Conservation (phyloP, 2,888 invertebrate species). For the Amorpha juglandis region DNA sequence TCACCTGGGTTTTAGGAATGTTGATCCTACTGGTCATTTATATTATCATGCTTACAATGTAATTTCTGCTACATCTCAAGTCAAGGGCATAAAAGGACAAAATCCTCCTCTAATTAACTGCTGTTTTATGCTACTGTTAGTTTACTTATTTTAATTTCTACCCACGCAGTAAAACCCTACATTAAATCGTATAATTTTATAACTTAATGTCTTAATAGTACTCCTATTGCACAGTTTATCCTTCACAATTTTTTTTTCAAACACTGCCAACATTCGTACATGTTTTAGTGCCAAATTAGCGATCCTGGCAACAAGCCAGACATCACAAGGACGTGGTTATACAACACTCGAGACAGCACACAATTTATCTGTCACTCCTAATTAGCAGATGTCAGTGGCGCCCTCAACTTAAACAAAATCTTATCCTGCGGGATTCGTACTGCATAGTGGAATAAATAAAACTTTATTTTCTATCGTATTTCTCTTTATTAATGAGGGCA, state of each 20-base stretch:
- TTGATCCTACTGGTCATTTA: no score
- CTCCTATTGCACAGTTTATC: not conserved
- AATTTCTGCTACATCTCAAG: no score
- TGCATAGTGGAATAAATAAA: not conserved
- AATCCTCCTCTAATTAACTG: no score
- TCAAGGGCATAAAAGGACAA: no score
- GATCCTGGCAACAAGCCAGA: constrained; percentile 20
- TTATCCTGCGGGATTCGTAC: constrained; percentile 16
- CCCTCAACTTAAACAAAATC: constrained; percentile 13
- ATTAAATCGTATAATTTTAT: no score
- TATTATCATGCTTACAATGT: no score
- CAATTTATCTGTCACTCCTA: constrained; percentile 19
- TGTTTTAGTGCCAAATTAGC: constrained; percentile 11
- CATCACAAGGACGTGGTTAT: constrained; percentile 17
- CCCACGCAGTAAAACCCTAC: no score
- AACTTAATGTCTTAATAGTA: no score
- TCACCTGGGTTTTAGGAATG: no score
- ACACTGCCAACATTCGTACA: not conserved
- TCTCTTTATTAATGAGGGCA: not conserved
- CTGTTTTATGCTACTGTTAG: no score
- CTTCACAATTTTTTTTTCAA: not conserved
- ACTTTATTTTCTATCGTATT: not conserved
- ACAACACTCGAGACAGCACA: constrained; percentile 3
- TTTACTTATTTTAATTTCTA: no score
- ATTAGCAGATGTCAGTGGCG: constrained; percentile 17